Evolutionary conservation across 2,113 vertebrate genomes (phyloP).

Genomic region (Siphamia tubifer): DNA sequence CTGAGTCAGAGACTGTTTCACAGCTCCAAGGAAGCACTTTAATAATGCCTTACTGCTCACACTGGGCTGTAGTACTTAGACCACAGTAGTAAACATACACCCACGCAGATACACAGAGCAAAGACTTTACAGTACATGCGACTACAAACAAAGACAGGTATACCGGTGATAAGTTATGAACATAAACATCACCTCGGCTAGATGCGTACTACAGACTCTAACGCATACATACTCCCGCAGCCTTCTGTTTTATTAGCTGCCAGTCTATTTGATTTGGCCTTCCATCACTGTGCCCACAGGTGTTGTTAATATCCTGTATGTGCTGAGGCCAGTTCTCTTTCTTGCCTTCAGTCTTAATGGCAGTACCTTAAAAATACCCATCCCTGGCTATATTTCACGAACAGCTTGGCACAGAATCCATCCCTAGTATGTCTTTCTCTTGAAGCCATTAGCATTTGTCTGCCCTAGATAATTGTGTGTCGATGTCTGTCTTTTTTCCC

Average conservation of each 20-base stretch:
- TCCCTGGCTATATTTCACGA: constrained; percentile 53
- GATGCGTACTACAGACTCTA: constrained; percentile 20
- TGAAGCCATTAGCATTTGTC: constrained; percentile 56
- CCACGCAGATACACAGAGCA: constrained; percentile 33
- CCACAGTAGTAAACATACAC: constrained; percentile 55
- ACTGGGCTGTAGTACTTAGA: constrained; percentile 8
- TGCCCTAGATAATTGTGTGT: constrained; percentile 50
- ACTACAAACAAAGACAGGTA: constrained; percentile 47
- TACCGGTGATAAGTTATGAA: constrained; percentile 56
- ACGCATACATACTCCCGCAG: constrained; percentile 16
- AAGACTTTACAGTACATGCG: constrained; percentile 34
- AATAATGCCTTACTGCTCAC: constrained; percentile 59
- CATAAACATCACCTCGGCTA: constrained; percentile 22
- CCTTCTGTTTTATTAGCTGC: constrained; percentile 69
- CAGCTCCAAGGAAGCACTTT: constrained; percentile 41
- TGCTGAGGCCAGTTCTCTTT: constrained; percentile 50
- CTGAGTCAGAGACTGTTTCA: constrained; percentile 32
- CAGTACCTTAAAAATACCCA: constrained; percentile 57
- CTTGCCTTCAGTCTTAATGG: constrained; percentile 57
- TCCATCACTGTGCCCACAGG: constrained; percentile 66
- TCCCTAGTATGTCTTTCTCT: constrained; percentile 34
- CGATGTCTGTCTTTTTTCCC: constrained; percentile 49
- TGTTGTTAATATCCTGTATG: constrained; percentile 67
- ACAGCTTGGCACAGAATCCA: constrained; percentile 38
- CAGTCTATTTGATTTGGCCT: constrained; percentile 63